Base-by-base conservation (phyloP, 2,888 invertebrate genomes). In the Stenodera caucasica region DNA sequence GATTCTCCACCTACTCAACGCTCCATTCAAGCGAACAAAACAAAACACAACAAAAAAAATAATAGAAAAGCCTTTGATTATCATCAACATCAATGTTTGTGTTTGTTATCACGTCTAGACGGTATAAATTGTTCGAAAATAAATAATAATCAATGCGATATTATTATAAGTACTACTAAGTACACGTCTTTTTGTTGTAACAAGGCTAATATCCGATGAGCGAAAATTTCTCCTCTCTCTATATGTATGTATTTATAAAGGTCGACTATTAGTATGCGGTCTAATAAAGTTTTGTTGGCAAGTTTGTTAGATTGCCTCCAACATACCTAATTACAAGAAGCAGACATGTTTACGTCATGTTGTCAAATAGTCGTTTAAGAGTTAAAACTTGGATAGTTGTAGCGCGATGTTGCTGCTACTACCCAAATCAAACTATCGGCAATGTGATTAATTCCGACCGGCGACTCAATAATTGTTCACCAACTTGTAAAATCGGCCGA, bases 311-410 rank as follows among this genome's bases (percentile, higher is more conserved):
- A 61, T 61, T 61, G 61, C 50, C 50, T 35, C 40, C 40, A 53
- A 57, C 57, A 53, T 60, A 40, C 9, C 18, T 45, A 61, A 61
- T 61, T 61, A 61, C 61, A 61, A 58, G 58, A 51, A 61, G 55
- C 55, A 52, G 57, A 58, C 45, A 58, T 61, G 55, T 57, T 50
- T 55, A 55, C 50, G 57, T 53, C 61, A 61, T 53, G 61, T 58
- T 61, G 57, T 53, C 56, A 51, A 35, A 49, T 56, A 40, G 57
- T 61, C 57, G 49, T 54, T 61, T 0, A 11, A 45, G 45, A 58
- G 56, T 53, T 29, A 52, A 51, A 58, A 51, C 57, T 55, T 55
- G 49, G 56, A 57, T 26, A 49, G 57, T 32, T 57, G 49, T 53
- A 35, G 60, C 37, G 18, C 35, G 50, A 14, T 37, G 29, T 35